Percentiles rank a stretch among this genome's conserved stretches.
These are phyloP conservation scores for Amphilophus citrinellus DNA, from an alignment of 2,113 vertebrate species.

Conservation along the genomic window DNA sequence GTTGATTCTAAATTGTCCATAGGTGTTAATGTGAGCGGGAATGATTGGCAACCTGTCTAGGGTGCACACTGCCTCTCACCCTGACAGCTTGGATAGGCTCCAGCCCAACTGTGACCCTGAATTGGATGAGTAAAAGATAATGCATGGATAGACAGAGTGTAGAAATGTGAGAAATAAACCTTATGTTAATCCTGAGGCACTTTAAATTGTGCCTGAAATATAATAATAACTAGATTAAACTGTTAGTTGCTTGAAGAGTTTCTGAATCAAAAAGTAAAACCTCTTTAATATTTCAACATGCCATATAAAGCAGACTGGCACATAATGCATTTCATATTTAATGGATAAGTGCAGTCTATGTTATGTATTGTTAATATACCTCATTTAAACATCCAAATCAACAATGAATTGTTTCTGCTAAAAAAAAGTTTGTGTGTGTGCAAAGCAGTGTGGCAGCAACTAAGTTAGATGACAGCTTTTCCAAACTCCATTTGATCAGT, in stretches of 20 bases:
- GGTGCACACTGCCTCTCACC: background rate
- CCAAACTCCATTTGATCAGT: background rate
- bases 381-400: background rate
- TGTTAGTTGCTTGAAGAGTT: no score
- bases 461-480: background rate
- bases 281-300: background rate
- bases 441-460: background rate
- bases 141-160: background rate
- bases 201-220: background rate
- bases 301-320: background rate
- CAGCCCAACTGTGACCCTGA: background rate
- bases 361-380: background rate
- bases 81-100: background rate
- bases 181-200: background rate
- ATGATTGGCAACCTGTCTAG: background rate
- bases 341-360: background rate
- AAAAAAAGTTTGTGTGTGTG: background rate
- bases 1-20: background rate
- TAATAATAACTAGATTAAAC: background rate
- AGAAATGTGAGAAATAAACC: background rate
- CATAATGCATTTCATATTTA: background rate
- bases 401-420: background rate
- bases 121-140: no score
- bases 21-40: background rate
- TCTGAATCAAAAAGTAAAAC: no score